Conservation (phyloP, 1,140 invertebrate genomes). For the Brachionus sp. region DNA sequence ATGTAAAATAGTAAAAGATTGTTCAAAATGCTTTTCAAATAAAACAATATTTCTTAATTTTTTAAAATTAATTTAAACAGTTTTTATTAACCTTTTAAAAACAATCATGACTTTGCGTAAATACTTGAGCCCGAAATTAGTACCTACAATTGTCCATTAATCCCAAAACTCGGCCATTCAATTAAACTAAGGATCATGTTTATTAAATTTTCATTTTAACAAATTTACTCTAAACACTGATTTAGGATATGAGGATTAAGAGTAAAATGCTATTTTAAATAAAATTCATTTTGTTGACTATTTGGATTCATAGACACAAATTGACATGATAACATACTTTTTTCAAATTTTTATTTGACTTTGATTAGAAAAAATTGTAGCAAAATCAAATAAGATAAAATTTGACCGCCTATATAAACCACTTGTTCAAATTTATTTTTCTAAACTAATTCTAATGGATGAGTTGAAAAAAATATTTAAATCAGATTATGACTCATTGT, state of each 20-base stretch:
- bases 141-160: conserved; percentile 26
- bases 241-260: conserved; percentile 14
- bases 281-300: conserved; percentile 16
- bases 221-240: conserved; percentile 32
- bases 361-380: neutral
- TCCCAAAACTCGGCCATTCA: neutral
- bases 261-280: conserved; percentile 11
- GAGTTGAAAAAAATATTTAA: neutral
- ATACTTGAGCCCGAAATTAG: neutral
- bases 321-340: conserved; percentile 26
- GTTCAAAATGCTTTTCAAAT: neutral
- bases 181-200: conserved; percentile 19
- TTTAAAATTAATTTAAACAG: neutral
- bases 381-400: conserved; percentile 8
- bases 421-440: conserved; percentile 13
- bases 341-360: conserved; percentile 14
- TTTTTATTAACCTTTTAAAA: conserved; percentile 23
- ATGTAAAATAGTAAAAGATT: neutral
- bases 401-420: neutral
- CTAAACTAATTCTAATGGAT: neutral
- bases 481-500: neutral
- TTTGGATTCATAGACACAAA: neutral
- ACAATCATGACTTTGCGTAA: conserved; percentile 20
- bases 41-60: neutral
- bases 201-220: conserved; percentile 2